These are phyloP conservation scores for Panagrolaimus sp. DNA, from an alignment of 1,140 invertebrate genomes.

Conservation along the genomic window DNA sequence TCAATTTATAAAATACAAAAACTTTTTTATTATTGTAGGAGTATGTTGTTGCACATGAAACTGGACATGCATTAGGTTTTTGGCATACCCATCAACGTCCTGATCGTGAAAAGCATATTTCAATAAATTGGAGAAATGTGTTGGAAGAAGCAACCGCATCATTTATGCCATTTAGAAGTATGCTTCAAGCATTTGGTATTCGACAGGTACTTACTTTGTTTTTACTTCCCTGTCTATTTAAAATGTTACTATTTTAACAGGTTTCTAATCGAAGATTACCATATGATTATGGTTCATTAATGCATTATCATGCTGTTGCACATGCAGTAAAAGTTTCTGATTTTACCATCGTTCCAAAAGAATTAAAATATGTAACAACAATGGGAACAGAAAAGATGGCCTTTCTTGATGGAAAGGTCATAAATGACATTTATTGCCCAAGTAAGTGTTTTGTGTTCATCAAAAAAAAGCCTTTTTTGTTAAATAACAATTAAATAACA, in stretches of 20 bases:
- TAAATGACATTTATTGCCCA: constrained; percentile 58
- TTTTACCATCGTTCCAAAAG: constrained; percentile 59
- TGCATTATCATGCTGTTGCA: constrained; percentile 59
- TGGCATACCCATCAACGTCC: constrained; percentile 59
- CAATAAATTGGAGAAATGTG: constrained; percentile 59
- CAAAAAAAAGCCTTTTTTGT: too few relatives aligned
- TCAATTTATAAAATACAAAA: neutral
- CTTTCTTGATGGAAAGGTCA: constrained; percentile 58
- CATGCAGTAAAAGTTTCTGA: constrained; percentile 44
- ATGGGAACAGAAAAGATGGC: constrained; percentile 59
- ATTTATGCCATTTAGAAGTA: constrained; percentile 57
- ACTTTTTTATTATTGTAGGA: constrained; percentile 44
- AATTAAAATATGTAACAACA: constrained; percentile 58
- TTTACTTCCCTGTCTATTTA: constrained; percentile 8
- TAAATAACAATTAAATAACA: too few relatives aligned
- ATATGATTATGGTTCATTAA: constrained; percentile 58
- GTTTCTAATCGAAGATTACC: constrained; percentile 53
- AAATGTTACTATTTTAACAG: constrained; percentile 21
- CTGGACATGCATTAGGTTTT: constrained; percentile 59
- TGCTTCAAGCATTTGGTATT: constrained; percentile 58
- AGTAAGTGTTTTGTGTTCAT: constrained; percentile 28
- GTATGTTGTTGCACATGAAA: constrained; percentile 59
- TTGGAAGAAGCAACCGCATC: constrained; percentile 53
- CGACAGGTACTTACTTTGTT: constrained; percentile 39
- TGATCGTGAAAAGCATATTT: constrained; percentile 57